phyloP scores from a whole-genome alignment of 2,888 invertebrate genomes.

The Nomada fucata region DNA sequence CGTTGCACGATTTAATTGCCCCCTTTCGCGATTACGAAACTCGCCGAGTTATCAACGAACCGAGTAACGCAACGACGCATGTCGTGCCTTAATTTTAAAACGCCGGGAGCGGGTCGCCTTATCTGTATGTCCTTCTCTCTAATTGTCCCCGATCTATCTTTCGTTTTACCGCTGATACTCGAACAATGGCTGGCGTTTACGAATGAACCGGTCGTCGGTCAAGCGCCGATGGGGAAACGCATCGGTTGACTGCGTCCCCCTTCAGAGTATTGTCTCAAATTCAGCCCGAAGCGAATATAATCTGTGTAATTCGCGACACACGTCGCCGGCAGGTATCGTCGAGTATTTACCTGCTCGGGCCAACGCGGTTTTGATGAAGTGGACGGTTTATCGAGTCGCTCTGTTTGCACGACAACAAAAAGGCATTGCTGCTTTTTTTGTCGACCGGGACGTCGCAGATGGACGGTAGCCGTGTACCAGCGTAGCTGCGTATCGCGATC shows the following conservation, averaged over 20 bases:
- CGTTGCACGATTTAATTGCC: background rate
- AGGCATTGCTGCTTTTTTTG: background rate
- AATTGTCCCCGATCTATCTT: slow-evolving; percentile 27
- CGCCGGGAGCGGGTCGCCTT: slow-evolving; percentile 27
- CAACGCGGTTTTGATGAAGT: slow-evolving; percentile 40
- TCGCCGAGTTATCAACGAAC: background rate
- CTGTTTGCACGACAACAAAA: slow-evolving; percentile 27
- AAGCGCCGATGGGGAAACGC: background rate
- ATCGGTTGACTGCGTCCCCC: too few species aligned
- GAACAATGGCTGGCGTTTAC: slow-evolving; percentile 24
- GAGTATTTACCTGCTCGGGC: slow-evolving; percentile 22
- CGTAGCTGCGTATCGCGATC: background rate
- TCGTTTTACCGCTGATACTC: background rate
- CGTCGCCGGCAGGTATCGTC: slow-evolving; percentile 44
- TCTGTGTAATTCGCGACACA: slow-evolving; percentile 23
- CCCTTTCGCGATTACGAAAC: background rate
- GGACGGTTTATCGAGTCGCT: slow-evolving; percentile 37
- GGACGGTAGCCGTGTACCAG: background rate
- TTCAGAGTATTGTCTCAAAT: background rate
- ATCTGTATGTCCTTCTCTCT: slow-evolving; percentile 35
- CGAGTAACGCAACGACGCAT: slow-evolving; percentile 14
- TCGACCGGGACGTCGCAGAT: too few species aligned
- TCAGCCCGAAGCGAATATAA: background rate
- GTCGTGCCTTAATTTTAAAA: slow-evolving; percentile 38
- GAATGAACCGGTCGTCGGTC: slow-evolving; percentile 18